phyloP scores from a whole-genome alignment of 2,113 vertebrate genomes.

The Tragelaphus scriptus region DNA sequence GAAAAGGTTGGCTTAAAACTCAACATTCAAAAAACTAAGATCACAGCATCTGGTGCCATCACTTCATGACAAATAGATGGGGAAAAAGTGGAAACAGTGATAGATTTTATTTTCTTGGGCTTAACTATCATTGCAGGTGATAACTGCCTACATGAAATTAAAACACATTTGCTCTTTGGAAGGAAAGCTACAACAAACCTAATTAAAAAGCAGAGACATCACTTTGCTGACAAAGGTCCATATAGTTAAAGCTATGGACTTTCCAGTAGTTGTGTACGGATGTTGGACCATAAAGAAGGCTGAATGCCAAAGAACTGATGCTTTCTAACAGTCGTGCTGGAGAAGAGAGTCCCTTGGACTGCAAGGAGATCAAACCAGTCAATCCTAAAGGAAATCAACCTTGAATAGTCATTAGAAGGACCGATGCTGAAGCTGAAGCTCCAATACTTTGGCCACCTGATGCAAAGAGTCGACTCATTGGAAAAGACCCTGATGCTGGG shows the following conservation, averaged over 20 bases:
- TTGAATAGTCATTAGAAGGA: not conserved
- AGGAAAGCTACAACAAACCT: not conserved
- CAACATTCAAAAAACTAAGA: not conserved
- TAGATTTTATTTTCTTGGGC: not conserved
- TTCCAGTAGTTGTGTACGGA: fast-evolving
- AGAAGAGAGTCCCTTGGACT: not conserved
- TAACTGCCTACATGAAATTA: not conserved
- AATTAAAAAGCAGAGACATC: not conserved
- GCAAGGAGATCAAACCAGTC: not conserved
- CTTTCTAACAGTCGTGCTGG: not conserved
- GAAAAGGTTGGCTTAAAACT: not conserved
- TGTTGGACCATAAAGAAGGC: not conserved
- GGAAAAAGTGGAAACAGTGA: not conserved
- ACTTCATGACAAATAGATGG: not conserved
- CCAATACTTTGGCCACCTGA: not conserved
- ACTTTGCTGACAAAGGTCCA: not conserved
- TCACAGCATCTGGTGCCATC: not conserved
- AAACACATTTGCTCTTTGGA: not conserved
- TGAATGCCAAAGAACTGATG: not conserved
- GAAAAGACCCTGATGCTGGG: not conserved
- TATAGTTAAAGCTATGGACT: not conserved
- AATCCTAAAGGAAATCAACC: not conserved
- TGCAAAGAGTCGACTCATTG: not conserved
- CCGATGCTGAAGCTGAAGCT: not conserved
- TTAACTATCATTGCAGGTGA: not conserved